Conservation (phyloP, 2,888 invertebrate genomes). For the Coelopa pilipes region DNA sequence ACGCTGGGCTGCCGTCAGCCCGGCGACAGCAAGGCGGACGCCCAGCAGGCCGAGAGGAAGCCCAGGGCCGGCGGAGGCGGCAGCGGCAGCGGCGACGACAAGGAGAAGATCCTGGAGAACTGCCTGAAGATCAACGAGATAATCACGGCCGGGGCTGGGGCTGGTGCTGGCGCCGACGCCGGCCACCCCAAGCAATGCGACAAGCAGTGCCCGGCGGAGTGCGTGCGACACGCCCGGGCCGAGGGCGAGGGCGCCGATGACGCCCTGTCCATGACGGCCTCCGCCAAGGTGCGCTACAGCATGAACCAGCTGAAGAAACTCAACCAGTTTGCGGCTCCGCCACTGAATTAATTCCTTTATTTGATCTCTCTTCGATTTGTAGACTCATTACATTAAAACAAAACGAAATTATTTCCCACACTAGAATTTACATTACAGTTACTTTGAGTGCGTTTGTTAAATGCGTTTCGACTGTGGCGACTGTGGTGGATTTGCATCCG, state of each 20-base stretch:
- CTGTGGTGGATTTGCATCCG: conserved; percentile 4
- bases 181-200: neutral
- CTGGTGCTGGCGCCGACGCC: neutral
- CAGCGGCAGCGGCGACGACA: conserved; percentile 9
- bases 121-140: conserved; percentile 47
- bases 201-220: conserved; percentile 10
- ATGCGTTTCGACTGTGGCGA: neutral
- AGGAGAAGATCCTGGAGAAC: conserved; percentile 43
- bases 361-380: conserved; percentile 1
- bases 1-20: conserved; percentile 53
- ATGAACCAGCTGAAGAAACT: conserved; percentile 46
- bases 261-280: conserved; percentile 2
- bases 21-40: conserved; percentile 48
- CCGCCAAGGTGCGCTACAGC: conserved; percentile 44
- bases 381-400: neutral
- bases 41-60: neutral
- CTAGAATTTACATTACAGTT: conserved; percentile 15
- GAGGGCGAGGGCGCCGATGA: conserved; percentile 3
- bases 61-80: neutral
- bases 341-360: conserved; percentile 39
- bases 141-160: conserved; percentile 21
- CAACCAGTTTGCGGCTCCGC: conserved; percentile 44
- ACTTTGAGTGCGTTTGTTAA: conserved; percentile 11
- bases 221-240: conserved; percentile 5
- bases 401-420: conserved; percentile 13